These are phyloP conservation scores for Lepus timidus DNA, from an alignment of 2,113 vertebrate species.

Conservation along the genomic window DNA sequence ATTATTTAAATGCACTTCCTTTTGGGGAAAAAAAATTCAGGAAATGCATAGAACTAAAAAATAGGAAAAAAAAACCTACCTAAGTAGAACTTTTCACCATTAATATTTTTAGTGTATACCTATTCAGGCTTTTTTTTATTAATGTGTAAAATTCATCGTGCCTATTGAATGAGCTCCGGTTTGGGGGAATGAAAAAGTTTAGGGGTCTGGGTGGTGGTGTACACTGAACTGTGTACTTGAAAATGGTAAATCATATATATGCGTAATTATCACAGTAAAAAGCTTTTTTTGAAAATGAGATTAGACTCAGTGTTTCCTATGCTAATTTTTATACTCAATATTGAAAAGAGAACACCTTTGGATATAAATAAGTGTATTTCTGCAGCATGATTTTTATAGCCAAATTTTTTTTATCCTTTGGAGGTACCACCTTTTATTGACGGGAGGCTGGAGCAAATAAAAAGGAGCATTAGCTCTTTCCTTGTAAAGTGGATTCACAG, in stretches of 20 bases:
- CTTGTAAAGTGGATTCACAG: conserved; percentile 68
- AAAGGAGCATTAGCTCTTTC: conserved; percentile 45
- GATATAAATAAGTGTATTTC: conserved; percentile 57
- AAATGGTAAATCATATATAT: conserved; percentile 36
- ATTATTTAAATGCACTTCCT: conserved; percentile 19
- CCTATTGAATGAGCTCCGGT: not conserved
- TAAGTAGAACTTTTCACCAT: not conserved
- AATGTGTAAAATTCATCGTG: conserved; percentile 1
- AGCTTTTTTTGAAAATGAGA: conserved; percentile 36
- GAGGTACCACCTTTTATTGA: conserved; percentile 62
- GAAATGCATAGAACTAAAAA: conserved; percentile 4
- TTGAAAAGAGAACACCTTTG: conserved; percentile 64
- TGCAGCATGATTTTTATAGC: conserved; percentile 63
- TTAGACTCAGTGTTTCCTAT: conserved; percentile 27
- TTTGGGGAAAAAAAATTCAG: conserved; percentile 17
- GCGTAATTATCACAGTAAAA: not conserved
- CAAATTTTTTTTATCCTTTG: conserved; percentile 69
- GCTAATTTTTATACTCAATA: conserved; percentile 26
- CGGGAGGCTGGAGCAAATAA: conserved; percentile 57
- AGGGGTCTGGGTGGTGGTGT: not conserved
- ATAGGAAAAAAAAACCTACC: not conserved
- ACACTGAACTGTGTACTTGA: not conserved
- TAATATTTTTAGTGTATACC: not conserved
- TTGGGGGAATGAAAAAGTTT: conserved; percentile 9
- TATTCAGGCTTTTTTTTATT: conserved; percentile 22